Percentiles rank a stretch among this genome's conserved stretches.
Conservation (phyloP, 2,797 vertebrate genomes). For the Pangasius larnaudii region DNA sequence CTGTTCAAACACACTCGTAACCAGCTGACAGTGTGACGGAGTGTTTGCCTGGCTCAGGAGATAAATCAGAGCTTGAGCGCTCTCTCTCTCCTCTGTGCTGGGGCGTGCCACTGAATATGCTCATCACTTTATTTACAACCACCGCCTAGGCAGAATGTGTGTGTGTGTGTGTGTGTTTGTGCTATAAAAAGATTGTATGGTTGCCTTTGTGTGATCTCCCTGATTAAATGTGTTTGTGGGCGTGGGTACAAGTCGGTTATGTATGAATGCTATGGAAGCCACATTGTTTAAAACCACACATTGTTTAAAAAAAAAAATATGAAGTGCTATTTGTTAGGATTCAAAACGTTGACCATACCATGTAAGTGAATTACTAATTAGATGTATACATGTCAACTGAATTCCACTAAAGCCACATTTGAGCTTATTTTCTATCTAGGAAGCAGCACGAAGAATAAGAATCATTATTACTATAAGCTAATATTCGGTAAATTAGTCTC, state of each 20-base stretch:
- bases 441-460: background rate
- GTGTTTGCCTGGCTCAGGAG: slow-evolving; percentile 34
- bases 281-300: background rate
- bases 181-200: background rate
- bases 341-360: background rate
- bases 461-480: background rate
- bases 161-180: background rate
- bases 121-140: slow-evolving; percentile 37
- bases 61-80: slow-evolving; percentile 41
- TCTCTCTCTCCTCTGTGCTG: slow-evolving; percentile 13
- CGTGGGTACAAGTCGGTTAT: background rate
- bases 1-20: slow-evolving; percentile 40
- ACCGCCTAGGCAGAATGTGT: background rate
- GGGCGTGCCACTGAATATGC: slow-evolving; percentile 10
- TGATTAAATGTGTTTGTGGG: background rate
- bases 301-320: background rate
- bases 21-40: slow-evolving; percentile 35
- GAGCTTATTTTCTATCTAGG: background rate
- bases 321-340: background rate
- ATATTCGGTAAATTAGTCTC: background rate
- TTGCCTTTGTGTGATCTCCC: background rate
- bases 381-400: background rate
- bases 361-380: background rate
- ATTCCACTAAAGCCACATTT: background rate
- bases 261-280: background rate